Evolutionary conservation across 2,888 invertebrate species (phyloP), one percentile per base, ranked within the genome.

Genomic region (Aporophyla lueneburgensis): DNA sequence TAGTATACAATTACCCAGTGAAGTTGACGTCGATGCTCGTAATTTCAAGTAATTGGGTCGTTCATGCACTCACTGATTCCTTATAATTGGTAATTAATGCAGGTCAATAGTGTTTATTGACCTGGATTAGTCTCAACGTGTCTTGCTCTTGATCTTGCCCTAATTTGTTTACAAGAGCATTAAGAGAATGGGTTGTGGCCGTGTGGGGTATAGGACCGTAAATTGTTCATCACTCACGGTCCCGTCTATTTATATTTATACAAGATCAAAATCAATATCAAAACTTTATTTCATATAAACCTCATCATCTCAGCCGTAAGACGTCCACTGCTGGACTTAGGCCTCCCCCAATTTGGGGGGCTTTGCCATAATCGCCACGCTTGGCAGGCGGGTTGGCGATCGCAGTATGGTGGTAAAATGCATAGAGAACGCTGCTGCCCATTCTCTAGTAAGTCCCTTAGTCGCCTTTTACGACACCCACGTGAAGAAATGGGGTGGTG

Each of bases 111-210:
- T 83, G 80, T 72, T 84, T 62, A 62, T 56, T 80, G 85, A 59
- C 84, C 81, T 79, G 24, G 59, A 70, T 81, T 53, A 43, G 27
- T 67, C 56, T 73, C 54, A 61, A 40, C 68, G 43, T 78, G 69
- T 73, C 69, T 78, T 83, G 79, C 65, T 70, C 68, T 78, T 79
- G 79, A 78, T 83, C 66, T 83, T 71, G 65, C 46, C 65, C 68
- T 78, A 71, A 78, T 72, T 81, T 78, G 71, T 78, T 72, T 71
- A 81, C 27, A 65, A 68, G 78, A 77, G 78, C 82, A 71, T 74
- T 81, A 72, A 51, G 59, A 65, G 62, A 61, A 71, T 56, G 68
- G 71, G 61, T 72, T 54, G 58, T 65, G 43, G 59, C 65, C 69
- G 61, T 54, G 58, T 65, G 43, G 59, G 49, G 58, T 68, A 68